Conservation (phyloP, 2,888 invertebrate genomes). For the Spodoptera exigua region DNA sequence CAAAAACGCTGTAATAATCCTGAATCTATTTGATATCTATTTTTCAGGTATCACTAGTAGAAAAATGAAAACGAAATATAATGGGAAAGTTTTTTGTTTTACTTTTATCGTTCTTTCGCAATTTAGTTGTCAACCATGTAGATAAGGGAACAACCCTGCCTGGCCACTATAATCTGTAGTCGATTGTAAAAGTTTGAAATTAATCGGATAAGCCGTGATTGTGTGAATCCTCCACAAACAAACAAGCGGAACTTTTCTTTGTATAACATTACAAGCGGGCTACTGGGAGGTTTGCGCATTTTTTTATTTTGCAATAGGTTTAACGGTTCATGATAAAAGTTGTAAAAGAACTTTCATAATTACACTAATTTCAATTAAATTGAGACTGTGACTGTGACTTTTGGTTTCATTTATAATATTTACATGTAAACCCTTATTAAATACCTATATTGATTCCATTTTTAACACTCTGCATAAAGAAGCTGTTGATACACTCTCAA, state of each 20-base stretch:
- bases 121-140: conserved; percentile 1
- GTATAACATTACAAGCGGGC: conserved; percentile 4
- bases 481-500: too few relatives aligned
- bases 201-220: conserved; percentile 35
- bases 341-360: too few relatives aligned
- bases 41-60: too few relatives aligned
- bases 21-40: too few relatives aligned
- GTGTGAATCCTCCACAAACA: conserved; percentile 31
- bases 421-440: too few relatives aligned
- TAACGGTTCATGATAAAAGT: conserved; percentile 9
- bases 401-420: too few relatives aligned
- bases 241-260: conserved; percentile 34
- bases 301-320: conserved; percentile 15
- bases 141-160: conserved; percentile 8
- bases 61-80: too few relatives aligned
- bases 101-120: conserved; percentile 13
- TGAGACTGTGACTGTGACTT: too few relatives aligned
- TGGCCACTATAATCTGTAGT: conserved; percentile 11
- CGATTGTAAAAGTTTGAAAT: conserved; percentile 39
- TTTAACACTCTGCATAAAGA: too few relatives aligned
- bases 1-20: too few relatives aligned
- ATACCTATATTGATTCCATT: too few relatives aligned
- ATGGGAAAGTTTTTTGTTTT: background rate
- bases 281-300: conserved; percentile 5
- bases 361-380: too few relatives aligned